These are phyloP conservation scores for Asobara japonica DNA, from an alignment of 1,140 invertebrate species.

Conservation along the genomic window DNA sequence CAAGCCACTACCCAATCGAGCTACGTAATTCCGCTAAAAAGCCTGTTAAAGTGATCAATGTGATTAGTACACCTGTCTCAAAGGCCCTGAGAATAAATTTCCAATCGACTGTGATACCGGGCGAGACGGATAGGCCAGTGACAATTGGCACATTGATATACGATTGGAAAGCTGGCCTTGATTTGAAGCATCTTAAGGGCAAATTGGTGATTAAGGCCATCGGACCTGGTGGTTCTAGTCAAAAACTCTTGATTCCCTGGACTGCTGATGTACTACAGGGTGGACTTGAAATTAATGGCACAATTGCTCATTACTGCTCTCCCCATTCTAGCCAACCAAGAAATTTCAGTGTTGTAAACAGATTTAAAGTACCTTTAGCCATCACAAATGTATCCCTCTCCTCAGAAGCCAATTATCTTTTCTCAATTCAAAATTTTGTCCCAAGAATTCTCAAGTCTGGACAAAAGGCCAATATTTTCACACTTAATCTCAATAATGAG, in stretches of 20 bases:
- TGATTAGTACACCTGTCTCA: slow-evolving; percentile 70
- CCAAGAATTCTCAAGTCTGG: slow-evolving; percentile 73
- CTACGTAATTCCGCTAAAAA: slow-evolving; percentile 79
- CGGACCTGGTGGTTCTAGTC: slow-evolving; percentile 66
- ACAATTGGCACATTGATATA: slow-evolving; percentile 79
- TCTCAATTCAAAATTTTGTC: slow-evolving; percentile 72
- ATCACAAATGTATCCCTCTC: slow-evolving; percentile 77
- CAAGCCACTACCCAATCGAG: slow-evolving; percentile 73
- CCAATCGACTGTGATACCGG: slow-evolving; percentile 72
- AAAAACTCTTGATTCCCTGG: slow-evolving; percentile 72
- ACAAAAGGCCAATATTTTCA: slow-evolving; percentile 71
- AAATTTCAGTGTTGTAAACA: slow-evolving; percentile 75
- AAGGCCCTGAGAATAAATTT: slow-evolving; percentile 72
- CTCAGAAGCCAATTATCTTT: slow-evolving; percentile 70
- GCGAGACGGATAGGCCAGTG: slow-evolving; percentile 71
- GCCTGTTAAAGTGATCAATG: slow-evolving; percentile 75
- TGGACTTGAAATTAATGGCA: slow-evolving; percentile 68
- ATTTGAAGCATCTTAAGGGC: slow-evolving; percentile 70
- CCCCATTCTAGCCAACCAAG: slow-evolving; percentile 65
- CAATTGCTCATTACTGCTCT: slow-evolving; percentile 69
- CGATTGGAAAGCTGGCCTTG: slow-evolving; percentile 72
- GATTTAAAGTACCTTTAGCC: slow-evolving; percentile 76
- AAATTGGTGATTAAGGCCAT: slow-evolving; percentile 78
- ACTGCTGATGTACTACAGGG: slow-evolving; percentile 69
- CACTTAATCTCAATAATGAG: slow-evolving; percentile 68